Base-by-base conservation (phyloP, 92 coral and sea anemone species). In the Epizoanthus scotinus region DNA sequence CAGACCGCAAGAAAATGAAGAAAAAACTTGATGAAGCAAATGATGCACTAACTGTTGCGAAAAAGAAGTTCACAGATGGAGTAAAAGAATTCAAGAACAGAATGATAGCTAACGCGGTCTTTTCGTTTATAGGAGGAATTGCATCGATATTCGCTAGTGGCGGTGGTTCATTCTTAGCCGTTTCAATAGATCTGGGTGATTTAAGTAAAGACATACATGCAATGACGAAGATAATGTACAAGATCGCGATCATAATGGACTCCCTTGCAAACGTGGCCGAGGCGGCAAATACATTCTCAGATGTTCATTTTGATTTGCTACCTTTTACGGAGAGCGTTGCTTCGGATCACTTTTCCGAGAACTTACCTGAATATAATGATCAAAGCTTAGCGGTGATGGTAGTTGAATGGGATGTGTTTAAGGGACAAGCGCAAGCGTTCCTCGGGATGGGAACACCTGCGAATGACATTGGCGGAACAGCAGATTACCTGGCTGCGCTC, bases 341-440 rank as follows among this genome's bases (percentile, higher is more conserved):
- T 47, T 75, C 83, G 0, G 82, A 81, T 22, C 81, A 81, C 70
- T 86, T 63, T 42, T 86, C 89, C 19, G 72, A 81, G 31, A 21
- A 53, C 13, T 38, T 73, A 34, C 89, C 89, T 2, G 86, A 86
- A 70, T 1, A 72, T 25, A 81, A 86, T 15, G 82, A 63, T 77
- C 63, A 81, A 47, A 86, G 86, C 38, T 31, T 86, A 83, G 89
- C 89, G 0, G 82, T 86, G 31, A 63, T 81, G 86, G 24, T 81
- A 2, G 81, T 81, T 52, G 89, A 86, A 60, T 86, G 89, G 89
- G 89, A 86, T 10, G 89, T 81, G 14, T 86, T 86, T 54, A 86
- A 53, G 17, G 64, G 8, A 13, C 70, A 71, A 22, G 89, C 86
- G 17, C 67, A 81, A 13, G 82, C 86, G 40, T 81, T 73, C 44